These are phyloP conservation scores for Acanthornis magna DNA, from an alignment of 2,797 vertebrate species.

Conservation along the genomic window DNA sequence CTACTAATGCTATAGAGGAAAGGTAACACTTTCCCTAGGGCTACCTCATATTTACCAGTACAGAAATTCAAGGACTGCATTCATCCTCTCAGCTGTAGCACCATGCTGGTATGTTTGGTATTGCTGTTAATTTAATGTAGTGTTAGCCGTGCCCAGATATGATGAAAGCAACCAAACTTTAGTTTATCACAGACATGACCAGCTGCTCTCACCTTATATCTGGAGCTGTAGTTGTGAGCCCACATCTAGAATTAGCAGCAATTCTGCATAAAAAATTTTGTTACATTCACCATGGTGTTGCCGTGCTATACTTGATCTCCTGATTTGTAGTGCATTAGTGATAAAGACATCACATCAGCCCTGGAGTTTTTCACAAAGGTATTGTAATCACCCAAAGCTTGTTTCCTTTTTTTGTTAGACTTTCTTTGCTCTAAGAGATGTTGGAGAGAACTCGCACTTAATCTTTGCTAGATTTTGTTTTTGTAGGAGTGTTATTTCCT, in stretches of 20 bases:
- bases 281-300: background rate
- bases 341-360: background rate
- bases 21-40: background rate
- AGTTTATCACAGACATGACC: background rate
- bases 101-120: rapidly evolving
- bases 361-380: background rate
- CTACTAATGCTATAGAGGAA: background rate
- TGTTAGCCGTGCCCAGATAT: background rate
- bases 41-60: background rate
- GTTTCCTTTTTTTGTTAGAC: background rate
- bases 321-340: background rate
- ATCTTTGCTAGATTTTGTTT: background rate
- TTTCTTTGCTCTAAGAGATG: background rate
- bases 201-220: background rate
- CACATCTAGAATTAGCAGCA: background rate
- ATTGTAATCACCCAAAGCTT: background rate
- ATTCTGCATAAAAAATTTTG: background rate
- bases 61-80: background rate
- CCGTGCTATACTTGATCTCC: background rate
- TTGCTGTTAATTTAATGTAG: background rate
- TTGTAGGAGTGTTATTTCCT: slow-evolving; percentile 22
- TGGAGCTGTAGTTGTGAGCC: background rate
- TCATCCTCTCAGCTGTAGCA: background rate
- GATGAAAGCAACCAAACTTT: background rate
- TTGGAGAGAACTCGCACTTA: background rate